Evolutionary conservation across 2,797 vertebrate genomes (phyloP).

Genomic region (Tapera naevia): DNA sequence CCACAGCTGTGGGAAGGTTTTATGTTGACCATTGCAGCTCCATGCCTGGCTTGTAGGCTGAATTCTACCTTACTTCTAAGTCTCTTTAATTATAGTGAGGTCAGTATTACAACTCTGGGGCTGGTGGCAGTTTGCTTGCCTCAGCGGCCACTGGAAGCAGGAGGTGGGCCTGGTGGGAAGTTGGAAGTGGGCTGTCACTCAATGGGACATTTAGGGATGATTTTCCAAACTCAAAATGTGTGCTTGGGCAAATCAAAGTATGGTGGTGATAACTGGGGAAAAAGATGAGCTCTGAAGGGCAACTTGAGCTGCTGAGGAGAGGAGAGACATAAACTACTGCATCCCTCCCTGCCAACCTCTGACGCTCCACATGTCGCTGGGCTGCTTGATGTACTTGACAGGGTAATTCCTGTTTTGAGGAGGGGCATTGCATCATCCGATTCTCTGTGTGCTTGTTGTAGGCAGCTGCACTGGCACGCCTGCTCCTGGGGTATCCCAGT

Average conservation of each 20-base stretch:
- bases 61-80: not conserved
- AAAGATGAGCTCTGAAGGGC: not conserved
- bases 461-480: not conserved
- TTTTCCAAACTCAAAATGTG: not conserved
- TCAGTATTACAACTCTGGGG: not conserved
- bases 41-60: not conserved
- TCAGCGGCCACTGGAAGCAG: accelerated
- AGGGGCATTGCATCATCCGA: accelerated
- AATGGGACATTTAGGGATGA: not conserved
- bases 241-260: not conserved
- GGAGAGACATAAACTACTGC: not conserved
- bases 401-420: not conserved
- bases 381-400: not conserved
- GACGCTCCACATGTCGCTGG: no score
- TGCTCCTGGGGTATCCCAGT: accelerated
- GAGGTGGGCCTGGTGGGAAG: not conserved
- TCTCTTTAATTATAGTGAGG: not conserved
- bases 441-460: not conserved
- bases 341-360: not conserved
- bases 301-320: not conserved
- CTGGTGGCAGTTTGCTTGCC: not conserved
- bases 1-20: not conserved
- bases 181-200: not conserved
- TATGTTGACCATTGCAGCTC: not conserved
- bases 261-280: not conserved